These are phyloP conservation scores for Diloba caeruleocephala DNA, from an alignment of 2,888 invertebrate genomes.

Conservation along the genomic window DNA sequence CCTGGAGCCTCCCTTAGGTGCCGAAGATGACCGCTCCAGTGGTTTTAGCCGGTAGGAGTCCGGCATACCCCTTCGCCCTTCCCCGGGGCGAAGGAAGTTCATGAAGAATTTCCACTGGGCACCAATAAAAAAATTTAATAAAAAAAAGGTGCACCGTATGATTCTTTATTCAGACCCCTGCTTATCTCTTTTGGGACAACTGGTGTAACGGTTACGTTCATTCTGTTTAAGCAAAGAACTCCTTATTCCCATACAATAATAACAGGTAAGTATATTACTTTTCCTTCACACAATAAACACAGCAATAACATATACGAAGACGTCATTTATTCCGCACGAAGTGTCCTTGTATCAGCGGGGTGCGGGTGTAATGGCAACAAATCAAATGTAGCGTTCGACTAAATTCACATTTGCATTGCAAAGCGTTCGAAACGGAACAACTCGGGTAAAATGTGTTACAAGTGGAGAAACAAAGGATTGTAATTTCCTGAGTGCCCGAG, in stretches of 20 bases:
- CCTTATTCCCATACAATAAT: slow-evolving; percentile 11
- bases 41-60: no score
- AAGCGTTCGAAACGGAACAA: slow-evolving; percentile 31
- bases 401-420: slow-evolving; percentile 49
- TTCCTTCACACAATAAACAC: slow-evolving; percentile 12
- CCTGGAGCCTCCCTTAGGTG: no score
- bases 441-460: slow-evolving; percentile 37
- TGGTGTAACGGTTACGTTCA: no score
- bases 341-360: slow-evolving; percentile 40
- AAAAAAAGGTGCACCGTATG: no score
- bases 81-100: no score
- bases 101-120: no score
- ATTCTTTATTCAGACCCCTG: no score
- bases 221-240: no score
- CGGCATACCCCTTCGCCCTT: no score
- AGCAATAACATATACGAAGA: slow-evolving; percentile 32
- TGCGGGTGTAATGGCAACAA: slow-evolving; percentile 33
- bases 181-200: no score
- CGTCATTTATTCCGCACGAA: slow-evolving; percentile 24
- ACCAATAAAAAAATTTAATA: no score
- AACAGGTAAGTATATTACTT: slow-evolving; percentile 6
- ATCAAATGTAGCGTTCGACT: slow-evolving; percentile 46
- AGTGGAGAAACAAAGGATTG: slow-evolving; percentile 42
- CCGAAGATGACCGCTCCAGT: no score
- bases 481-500: slow-evolving; percentile 22